Conservation (phyloP, 2,888 invertebrate genomes). For the Drosophila hamatofila region DNA sequence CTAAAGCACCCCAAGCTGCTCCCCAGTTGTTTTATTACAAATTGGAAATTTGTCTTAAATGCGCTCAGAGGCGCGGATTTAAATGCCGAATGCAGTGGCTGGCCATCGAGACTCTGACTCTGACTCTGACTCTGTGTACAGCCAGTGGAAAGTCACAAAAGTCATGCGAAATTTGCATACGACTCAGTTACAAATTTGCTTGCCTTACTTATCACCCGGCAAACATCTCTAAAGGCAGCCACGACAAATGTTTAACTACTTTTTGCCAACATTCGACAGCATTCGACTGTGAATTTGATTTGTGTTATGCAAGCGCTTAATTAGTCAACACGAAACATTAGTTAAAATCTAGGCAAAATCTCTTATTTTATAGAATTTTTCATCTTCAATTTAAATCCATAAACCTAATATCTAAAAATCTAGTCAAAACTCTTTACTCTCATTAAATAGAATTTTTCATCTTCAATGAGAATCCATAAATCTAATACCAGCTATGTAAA, state of each 20-base stretch:
- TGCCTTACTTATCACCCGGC: constrained; percentile 36
- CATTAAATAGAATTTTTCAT: too few species aligned
- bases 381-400: too few species aligned
- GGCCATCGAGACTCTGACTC: background rate
- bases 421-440: too few species aligned
- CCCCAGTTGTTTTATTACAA: constrained; percentile 61
- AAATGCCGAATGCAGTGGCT: constrained; percentile 24
- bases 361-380: too few species aligned
- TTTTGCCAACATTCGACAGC: constrained; percentile 14
- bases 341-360: too few species aligned
- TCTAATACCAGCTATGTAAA: too few species aligned
- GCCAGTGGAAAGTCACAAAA: constrained; percentile 42
- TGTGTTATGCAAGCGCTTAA: constrained; percentile 32
- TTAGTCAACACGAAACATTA: constrained; percentile 25
- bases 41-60: constrained; percentile 65
- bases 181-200: constrained; percentile 45
- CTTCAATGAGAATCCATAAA: too few species aligned
- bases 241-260: constrained; percentile 47
- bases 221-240: constrained; percentile 43
- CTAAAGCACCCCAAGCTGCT: constrained; percentile 49
- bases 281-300: constrained; percentile 28
- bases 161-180: constrained; percentile 58
- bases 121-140: background rate
- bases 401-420: too few species aligned
- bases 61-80: constrained; percentile 44